Percentiles rank a stretch among this genome's conserved stretches.
These are phyloP conservation scores for Orbicella faveolata DNA, from an alignment of 64 coral and sea anemone species.

Conservation along the genomic window DNA sequence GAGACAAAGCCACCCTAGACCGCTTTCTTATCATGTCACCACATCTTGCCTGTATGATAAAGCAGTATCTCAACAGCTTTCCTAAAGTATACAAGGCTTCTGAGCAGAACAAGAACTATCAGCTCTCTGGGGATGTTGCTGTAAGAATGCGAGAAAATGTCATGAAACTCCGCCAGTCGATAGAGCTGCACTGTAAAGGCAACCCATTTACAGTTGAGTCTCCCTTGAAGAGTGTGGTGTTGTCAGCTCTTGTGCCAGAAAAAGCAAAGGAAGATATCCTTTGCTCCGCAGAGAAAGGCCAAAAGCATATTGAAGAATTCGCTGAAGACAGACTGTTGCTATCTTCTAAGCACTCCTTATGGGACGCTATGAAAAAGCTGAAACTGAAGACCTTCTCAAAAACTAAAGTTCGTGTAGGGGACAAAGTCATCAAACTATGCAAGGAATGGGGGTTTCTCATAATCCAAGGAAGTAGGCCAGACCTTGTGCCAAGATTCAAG, in stretches of 20 bases:
- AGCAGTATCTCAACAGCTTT: neutral
- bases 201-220: too few species aligned
- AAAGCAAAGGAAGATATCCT: slow-evolving; percentile 51
- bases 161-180: too few species aligned
- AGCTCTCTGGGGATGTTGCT: too few species aligned
- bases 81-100: neutral
- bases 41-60: slow-evolving; percentile 46
- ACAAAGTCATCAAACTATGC: slow-evolving; percentile 12
- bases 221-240: neutral
- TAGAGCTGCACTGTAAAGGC: too few species aligned
- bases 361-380: too few species aligned
- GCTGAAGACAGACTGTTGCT: slow-evolving; percentile 11
- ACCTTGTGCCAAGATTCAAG: slow-evolving; percentile 27
- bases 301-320: slow-evolving; percentile 36
- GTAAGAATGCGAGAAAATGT: too few species aligned
- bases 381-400: neutral
- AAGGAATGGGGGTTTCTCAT: slow-evolving; percentile 47
- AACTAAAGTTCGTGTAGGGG: slow-evolving; percentile 20
- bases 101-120: neutral
- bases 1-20: slow-evolving; percentile 51
- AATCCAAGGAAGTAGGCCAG: slow-evolving; percentile 43
- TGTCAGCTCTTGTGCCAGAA: slow-evolving; percentile 42
- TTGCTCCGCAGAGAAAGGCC: slow-evolving; percentile 42
- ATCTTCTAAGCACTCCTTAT: too few species aligned
- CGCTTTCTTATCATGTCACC: slow-evolving; percentile 44